These are phyloP conservation scores for Cephus rjabovi DNA, from an alignment of 2,888 invertebrate species.

Conservation along the genomic window DNA sequence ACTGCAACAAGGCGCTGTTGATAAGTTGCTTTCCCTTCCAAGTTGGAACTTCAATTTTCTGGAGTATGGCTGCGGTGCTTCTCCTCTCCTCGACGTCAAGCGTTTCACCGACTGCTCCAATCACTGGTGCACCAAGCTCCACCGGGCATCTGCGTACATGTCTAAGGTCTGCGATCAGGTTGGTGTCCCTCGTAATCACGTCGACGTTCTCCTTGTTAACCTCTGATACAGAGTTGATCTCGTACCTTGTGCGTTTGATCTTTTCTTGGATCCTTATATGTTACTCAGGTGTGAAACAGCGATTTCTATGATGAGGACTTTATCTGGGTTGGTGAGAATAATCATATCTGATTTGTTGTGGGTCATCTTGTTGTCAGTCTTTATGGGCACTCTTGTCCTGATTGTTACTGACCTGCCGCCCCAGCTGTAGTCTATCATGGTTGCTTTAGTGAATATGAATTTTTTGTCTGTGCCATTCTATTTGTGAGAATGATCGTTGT, in stretches of 20 bases:
- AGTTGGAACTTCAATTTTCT: no score
- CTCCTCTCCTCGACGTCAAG: no score
- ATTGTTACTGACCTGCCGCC: not conserved
- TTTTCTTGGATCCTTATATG: constrained; percentile 16
- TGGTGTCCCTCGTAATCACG: not conserved
- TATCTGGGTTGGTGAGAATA: constrained; percentile 6
- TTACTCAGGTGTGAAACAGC: constrained; percentile 27
- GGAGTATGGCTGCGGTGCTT: no score
- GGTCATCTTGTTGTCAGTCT: not conserved
- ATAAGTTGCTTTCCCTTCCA: no score
- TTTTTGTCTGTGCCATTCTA: no score
- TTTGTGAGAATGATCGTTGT: constrained; percentile 58
- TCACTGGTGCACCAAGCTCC: no score
- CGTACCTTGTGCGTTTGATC: constrained; percentile 19
- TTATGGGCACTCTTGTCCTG: constrained; percentile 9
- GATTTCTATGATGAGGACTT: constrained; percentile 11
- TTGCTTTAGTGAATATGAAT: not conserved
- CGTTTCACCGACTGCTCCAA: no score
- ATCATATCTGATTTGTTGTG: constrained; percentile 22
- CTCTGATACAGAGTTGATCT: constrained; percentile 7
- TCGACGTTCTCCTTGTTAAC: not conserved
- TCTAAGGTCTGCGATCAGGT: constrained; percentile 6
- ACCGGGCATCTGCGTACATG: no score
- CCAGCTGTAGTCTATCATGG: constrained; percentile 6
- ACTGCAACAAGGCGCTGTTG: no score